Evolutionary conservation across 2,888 invertebrate genomes (phyloP), one percentile per base, ranked within the genome.

Genomic region (Stictocephala bisonia): DNA sequence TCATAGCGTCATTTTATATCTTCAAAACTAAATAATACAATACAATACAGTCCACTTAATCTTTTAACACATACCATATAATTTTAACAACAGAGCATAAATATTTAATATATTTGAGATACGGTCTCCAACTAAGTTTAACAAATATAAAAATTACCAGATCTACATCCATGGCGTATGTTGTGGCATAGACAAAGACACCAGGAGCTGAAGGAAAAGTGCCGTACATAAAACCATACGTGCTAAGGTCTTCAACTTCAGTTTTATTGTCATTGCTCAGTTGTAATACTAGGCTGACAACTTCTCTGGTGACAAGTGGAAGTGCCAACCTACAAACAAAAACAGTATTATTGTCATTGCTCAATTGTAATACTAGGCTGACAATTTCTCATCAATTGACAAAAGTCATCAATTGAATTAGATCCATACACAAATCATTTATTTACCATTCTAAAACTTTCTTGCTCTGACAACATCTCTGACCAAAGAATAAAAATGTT

Each of bases 201-300:
- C 95, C 95, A 0, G 97, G 97, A 0, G 97, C 97, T 0, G 96
- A 91, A 0, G 98, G 98, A 83, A 98, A 94, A 0, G 97, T 97
- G 70, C 98, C 97, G 82, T 97, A 97, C 0, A 98, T 87, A 85
- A 98, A 98, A 0, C 95, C 97, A 83, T 94, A 97, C 44, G 95
- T 96, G 78, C 95, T 94, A 72, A 95, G 85, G 77, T 95, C 93
- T 9, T 90, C 86, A 0, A 94, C 94, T 79, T 94, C 93, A 18
- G 91, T 90, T 15, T 88, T 87, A 81, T 91, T 90, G 1, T 78
- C 74, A 0, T 82, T 84, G 0, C 93, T 93, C 6, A 92, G 88
- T 74, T 90, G 87, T 69, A 93, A 84, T 2, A 94, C 86, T 44
- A 84, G 80, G 80, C 91, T 93, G 0, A 96, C 92, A 20, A 93